These are phyloP conservation scores for Ptychoptera contaminata DNA, from an alignment of 2,888 invertebrate genomes.

Conservation along the genomic window DNA sequence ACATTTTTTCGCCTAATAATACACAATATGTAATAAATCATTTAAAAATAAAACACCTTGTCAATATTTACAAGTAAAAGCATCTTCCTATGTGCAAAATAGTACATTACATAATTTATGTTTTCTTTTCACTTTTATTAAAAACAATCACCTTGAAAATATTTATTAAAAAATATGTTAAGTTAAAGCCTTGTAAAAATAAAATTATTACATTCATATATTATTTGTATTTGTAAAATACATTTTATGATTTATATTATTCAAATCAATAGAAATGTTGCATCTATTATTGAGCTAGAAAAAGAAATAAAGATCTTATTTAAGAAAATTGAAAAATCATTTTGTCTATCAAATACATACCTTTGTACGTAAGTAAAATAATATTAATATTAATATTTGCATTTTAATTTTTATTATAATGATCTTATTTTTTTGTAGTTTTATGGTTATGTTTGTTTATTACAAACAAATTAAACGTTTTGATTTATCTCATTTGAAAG, in stretches of 20 bases:
- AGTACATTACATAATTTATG: too few species aligned
- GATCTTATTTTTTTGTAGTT: neutral
- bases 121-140: too few species aligned
- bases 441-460: neutral
- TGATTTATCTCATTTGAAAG: neutral
- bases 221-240: too few species aligned
- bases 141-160: too few species aligned
- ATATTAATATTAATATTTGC: neutral
- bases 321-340: neutral
- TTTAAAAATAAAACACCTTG: too few species aligned
- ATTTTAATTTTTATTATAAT: neutral
- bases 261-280: neutral
- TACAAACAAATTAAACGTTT: neutral
- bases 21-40: too few species aligned
- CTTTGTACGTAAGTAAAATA: neutral
- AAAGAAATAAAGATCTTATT: neutral
- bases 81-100: too few species aligned
- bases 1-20: too few species aligned
- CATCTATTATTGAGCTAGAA: neutral
- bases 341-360: neutral
- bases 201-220: too few species aligned
- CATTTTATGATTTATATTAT: neutral
- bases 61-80: too few species aligned
- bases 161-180: too few species aligned
- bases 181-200: too few species aligned